Evolutionary conservation across 2,797 vertebrate genomes (phyloP).

Genomic region (Philypnodon macrostomus): DNA sequence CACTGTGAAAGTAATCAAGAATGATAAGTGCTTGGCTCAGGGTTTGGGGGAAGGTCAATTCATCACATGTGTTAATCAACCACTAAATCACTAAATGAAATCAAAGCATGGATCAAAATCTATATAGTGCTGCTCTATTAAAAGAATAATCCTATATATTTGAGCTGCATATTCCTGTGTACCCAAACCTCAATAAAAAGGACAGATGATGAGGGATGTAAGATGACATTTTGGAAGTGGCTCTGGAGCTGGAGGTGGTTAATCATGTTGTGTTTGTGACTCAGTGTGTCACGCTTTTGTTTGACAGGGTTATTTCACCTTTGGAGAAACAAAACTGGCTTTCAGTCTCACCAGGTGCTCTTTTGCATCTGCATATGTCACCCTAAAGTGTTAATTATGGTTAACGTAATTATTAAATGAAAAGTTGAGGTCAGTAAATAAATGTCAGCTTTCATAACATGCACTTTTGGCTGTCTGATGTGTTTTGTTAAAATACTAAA

Average conservation of each 20-base stretch:
- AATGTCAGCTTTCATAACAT: slow-evolving; percentile 8
- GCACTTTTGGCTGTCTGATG: neutral
- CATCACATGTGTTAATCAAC: too few relatives aligned
- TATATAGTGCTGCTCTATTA: too few relatives aligned
- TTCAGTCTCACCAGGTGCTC: slow-evolving; percentile 2
- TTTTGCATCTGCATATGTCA: slow-evolving; percentile 19
- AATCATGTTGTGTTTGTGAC: slow-evolving; percentile 26
- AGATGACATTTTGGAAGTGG: slow-evolving; percentile 25
- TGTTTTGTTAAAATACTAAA: neutral
- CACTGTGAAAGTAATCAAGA: too few relatives aligned
- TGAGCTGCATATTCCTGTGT: neutral
- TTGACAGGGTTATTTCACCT: slow-evolving; percentile 24
- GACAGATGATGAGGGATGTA: slow-evolving; percentile 17
- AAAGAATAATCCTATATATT: neutral
- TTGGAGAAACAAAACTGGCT: slow-evolving; percentile 28
- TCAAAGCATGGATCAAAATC: too few relatives aligned
- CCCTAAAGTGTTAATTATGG: slow-evolving; percentile 26
- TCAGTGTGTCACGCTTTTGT: slow-evolving; percentile 28
- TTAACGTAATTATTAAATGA: slow-evolving; percentile 21
- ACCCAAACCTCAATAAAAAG: slow-evolving; percentile 12
- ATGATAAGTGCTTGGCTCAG: too few relatives aligned
- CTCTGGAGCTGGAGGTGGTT: slow-evolving; percentile 14
- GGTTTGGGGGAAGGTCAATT: too few relatives aligned
- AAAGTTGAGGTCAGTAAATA: slow-evolving; percentile 21
- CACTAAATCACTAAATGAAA: too few relatives aligned